Evolutionary conservation across 2,797 vertebrate genomes (phyloP).

Genomic region (Labroides dimidiatus): DNA sequence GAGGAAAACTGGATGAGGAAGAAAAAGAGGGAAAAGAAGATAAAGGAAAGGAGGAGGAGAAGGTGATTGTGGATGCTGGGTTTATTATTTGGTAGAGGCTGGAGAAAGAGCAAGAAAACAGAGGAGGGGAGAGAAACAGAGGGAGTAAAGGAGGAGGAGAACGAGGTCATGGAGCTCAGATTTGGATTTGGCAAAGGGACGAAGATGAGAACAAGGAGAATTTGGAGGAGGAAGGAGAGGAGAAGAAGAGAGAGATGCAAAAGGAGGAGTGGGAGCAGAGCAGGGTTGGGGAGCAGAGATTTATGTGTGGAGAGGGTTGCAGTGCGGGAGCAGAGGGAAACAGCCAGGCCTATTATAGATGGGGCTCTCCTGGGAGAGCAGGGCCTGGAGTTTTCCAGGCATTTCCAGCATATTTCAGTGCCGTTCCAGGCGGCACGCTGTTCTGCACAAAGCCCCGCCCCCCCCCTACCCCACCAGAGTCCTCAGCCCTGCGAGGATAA

Average conservation of each 20-base stretch:
- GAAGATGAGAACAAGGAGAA: slow-evolving; percentile 1
- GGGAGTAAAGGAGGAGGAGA: slow-evolving; percentile 3
- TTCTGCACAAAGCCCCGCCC: slow-evolving; percentile 63
- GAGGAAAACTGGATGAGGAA: background rate
- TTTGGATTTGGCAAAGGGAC: background rate
- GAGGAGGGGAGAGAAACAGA: background rate
- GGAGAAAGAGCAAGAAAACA: background rate
- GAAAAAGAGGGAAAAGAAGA: slow-evolving; percentile 40
- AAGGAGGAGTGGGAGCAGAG: slow-evolving; percentile 41
- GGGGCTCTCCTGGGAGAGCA: slow-evolving; percentile 68
- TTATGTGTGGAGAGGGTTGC: slow-evolving; percentile 67
- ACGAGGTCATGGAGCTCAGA: background rate
- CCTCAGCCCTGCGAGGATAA: slow-evolving; percentile 60
- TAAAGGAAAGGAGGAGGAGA: background rate
- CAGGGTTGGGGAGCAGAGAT: slow-evolving; percentile 65
- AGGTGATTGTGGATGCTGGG: background rate
- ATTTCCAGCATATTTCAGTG: slow-evolving; percentile 68
- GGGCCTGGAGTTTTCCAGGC: slow-evolving; percentile 67
- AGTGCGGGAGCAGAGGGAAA: slow-evolving; percentile 64
- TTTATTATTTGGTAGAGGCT: background rate
- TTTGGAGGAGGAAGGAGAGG: background rate
- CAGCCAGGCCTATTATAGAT: slow-evolving; percentile 73
- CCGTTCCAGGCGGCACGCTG: slow-evolving; percentile 50
- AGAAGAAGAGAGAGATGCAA: slow-evolving; percentile 1
- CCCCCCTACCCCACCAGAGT: slow-evolving; percentile 31